phyloP scores from a whole-genome alignment of 2,888 invertebrate genomes.

The Anthoptus insignis region DNA sequence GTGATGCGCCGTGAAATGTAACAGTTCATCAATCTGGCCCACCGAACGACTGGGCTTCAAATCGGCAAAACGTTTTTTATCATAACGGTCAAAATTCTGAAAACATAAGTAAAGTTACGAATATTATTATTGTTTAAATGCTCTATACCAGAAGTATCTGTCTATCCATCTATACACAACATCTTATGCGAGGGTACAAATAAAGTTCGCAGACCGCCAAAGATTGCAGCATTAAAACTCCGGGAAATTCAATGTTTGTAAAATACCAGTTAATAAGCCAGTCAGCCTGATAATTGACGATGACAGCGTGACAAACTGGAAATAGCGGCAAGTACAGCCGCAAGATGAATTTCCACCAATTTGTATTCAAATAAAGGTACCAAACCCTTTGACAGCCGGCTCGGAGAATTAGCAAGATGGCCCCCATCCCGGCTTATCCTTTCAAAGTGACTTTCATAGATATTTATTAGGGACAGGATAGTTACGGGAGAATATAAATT shows the following conservation, averaged over 20 bases:
- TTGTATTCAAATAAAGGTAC: slow-evolving; percentile 32
- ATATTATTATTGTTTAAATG: no score
- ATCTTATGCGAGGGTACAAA: no score
- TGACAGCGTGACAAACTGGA: slow-evolving; percentile 13
- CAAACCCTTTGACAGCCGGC: slow-evolving; percentile 26
- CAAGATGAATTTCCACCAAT: slow-evolving; percentile 23
- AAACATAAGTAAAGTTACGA: no score
- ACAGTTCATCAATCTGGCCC: no score
- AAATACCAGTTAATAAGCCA: not conserved
- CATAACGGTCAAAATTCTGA: no score
- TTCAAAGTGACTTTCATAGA: slow-evolving; percentile 24
- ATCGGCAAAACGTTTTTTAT: no score
- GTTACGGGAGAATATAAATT: slow-evolving; percentile 2
- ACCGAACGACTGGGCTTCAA: no score
- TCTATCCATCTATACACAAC: no score
- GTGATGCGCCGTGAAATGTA: no score
- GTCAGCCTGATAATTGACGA: slow-evolving; percentile 1
- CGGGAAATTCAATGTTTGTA: not conserved
- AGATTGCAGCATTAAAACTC: not conserved
- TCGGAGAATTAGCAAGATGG: slow-evolving; percentile 23
- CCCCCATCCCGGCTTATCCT: slow-evolving; percentile 22
- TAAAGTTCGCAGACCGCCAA: no score
- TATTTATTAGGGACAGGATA: slow-evolving; percentile 22
- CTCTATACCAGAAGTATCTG: no score
- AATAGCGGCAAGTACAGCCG: slow-evolving; percentile 8